Conservation (phyloP, 2,888 invertebrate species). For the Ferdinandea cuprea region DNA sequence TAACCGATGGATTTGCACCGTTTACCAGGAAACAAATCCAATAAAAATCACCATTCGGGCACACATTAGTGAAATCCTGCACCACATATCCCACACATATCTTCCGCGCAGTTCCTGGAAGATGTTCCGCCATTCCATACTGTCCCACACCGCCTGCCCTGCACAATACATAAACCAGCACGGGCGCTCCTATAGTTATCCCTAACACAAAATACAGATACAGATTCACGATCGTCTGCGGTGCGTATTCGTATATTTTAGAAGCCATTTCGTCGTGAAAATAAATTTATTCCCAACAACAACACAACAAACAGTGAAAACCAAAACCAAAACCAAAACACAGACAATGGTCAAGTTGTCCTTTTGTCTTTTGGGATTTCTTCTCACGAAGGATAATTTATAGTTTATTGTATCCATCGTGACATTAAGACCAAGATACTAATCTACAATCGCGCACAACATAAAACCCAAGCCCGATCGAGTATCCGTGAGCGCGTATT, state of each 20-base stretch:
- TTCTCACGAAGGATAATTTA: constrained; percentile 77
- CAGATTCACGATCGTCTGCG: constrained; percentile 41
- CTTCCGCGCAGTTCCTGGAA: constrained; percentile 49
- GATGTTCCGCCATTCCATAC: constrained; percentile 11
- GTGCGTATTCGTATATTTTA: constrained; percentile 41
- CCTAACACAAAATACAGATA: too few relatives aligned
- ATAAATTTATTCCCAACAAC: constrained; percentile 50
- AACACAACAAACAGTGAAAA: constrained; percentile 10
- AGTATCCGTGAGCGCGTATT: constrained; percentile 23
- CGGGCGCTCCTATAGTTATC: too few relatives aligned
- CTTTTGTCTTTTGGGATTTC: constrained; percentile 54
- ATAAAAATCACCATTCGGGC: constrained; percentile 36
- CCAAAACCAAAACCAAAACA: too few relatives aligned
- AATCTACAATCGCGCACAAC: constrained; percentile 50
- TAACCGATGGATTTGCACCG: constrained; percentile 25
- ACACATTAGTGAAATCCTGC: constrained; percentile 25
- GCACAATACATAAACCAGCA: too few relatives aligned
- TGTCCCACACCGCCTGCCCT: neutral
- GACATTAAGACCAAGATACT: constrained; percentile 79
- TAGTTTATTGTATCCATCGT: constrained; percentile 78
- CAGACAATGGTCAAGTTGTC: constrained; percentile 63
- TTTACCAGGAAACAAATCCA: constrained; percentile 53
- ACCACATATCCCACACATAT: constrained; percentile 44
- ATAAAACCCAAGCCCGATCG: constrained; percentile 14
- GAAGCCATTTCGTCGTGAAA: constrained; percentile 39